Conservation (phyloP, 2,888 invertebrate genomes). For the Lathronympha strigana region DNA sequence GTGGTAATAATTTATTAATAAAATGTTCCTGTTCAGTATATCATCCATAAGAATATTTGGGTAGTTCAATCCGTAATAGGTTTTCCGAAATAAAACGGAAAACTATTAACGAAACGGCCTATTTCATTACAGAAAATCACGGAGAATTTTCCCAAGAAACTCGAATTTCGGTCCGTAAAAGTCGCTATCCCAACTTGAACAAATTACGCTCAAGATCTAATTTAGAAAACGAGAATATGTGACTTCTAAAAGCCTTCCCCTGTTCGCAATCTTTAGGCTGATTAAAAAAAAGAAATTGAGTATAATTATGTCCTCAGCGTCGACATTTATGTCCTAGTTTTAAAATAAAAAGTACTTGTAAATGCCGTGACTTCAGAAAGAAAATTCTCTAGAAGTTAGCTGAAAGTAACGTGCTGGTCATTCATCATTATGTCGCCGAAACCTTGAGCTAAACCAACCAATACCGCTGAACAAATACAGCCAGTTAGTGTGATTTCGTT, state of each 20-base stretch:
- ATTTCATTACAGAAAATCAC: conserved; percentile 25
- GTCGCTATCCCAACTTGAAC: conserved; percentile 5
- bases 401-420: conserved; percentile 9
- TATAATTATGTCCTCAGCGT: conserved; percentile 1
- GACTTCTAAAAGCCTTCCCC: conserved; percentile 62
- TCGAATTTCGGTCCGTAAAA: conserved; percentile 3
- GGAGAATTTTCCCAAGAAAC: conserved; percentile 7
- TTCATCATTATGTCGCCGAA: conserved; percentile 30
- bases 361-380: conserved; percentile 15
- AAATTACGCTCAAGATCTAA: conserved; percentile 16
- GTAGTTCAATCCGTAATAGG: too few relatives aligned
- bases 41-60: neutral
- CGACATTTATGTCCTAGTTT: conserved; percentile 22
- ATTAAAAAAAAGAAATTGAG: conserved; percentile 13
- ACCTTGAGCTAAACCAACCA: conserved; percentile 30
- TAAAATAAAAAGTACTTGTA: neutral
- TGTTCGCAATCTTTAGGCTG: conserved; percentile 46
- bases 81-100: conserved; percentile 1
- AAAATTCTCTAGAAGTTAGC: conserved; percentile 20
- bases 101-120: neutral
- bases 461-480: conserved; percentile 20
- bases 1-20: neutral
- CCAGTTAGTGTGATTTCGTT: conserved; percentile 28
- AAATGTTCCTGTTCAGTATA: too few relatives aligned
- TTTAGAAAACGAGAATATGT: conserved; percentile 54